Evolutionary conservation across 2,888 invertebrate genomes (phyloP), one percentile per base, ranked within the genome.

Genomic region (Drosophila gaucha): DNA sequence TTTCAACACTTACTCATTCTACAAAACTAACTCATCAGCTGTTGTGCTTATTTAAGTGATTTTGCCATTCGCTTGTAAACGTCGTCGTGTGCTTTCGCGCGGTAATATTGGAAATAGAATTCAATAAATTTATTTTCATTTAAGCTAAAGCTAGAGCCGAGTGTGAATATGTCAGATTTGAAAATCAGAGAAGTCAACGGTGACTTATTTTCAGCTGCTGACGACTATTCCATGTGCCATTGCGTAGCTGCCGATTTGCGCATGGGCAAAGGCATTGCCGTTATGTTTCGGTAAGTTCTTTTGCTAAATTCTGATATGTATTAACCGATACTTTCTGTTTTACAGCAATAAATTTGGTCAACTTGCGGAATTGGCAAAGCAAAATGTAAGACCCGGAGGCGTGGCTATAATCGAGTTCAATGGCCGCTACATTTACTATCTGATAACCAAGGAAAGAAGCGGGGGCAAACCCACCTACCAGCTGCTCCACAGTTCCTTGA

Each of bases 211-310:
- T 74, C 86, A 10, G 92, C 91, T 26, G 78, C 90, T 1, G 74
- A 87, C 1, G 91, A 93, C 3, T 93, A 89, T 80, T 91, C 93
- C 0, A 72, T 94, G 69, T 94, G 92, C 1, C 93, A 94, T 76
- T 94, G 94, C 87, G 94, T 94, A 0, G 93, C 93, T 86, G 67
- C 92, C 51, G 94, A 94, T 80, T 78, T 94, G 74, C 90, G 90
- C 38, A 93, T 94, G 93, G 93, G 93, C 6, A 92, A 92, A 75
- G 94, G 94, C 18, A 93, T 94, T 62, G 94, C 94, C 1, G 90
- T 93, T 0, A 89, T 87, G 49, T 91, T 91, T 70, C 83, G 89
- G 91, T 89, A 50, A 10, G 43, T n/a, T 16, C 1, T 14, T 16
- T 9, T 8, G 12, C 1, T 10, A 6, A 10, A 22, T 26, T n/a